Base-by-base conservation (phyloP, 1,140 invertebrate species). In the Lucilia cuprina region DNA sequence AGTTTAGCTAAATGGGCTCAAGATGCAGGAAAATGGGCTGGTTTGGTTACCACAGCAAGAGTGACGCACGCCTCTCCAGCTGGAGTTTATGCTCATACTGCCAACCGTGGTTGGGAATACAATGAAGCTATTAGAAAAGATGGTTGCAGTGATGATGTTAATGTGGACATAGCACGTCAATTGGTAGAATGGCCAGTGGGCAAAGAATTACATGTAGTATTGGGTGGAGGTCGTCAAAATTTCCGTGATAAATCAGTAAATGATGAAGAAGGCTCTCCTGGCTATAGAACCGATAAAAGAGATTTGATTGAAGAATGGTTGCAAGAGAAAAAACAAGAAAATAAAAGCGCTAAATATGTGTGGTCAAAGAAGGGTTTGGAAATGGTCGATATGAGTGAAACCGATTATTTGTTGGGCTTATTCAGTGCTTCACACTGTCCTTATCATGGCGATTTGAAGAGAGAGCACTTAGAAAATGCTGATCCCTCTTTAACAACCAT, bases 1-100 rank as follows among this genome's bases (percentile, higher is more conserved):
- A 87, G 92, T 94, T 84, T 92, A 78, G 86, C 93, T 0, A 91
- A 94, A 82, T 96, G 95, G 95, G 95, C 95, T 0, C 94, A 95
- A 86, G 92, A 93, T 74, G 93, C 93, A 50, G 95, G 94, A 12
- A 96, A 96, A 88, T 93, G 92, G 50, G 94, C 95, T 70, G 96
- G 95, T 13, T 86, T 96, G 10, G 95, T 97, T 2, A 96, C 96
- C 3, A 96, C 95, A 0, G 95, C 96, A 0, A 91, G 96, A 25
- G 94, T 97, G 9, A 97, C 96, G 0, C 96, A 97, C 89, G 96
- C 96, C 0, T 95, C 96, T 0, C 96, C 96, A 0, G 94, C 95
- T 0, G 95, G 95, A 0, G 92, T 95, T 7, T 98, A 97, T 91
- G 96, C 96, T 0, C 95, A 97, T 87, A 93, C 94, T 0, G 92